Percentiles rank a stretch among this genome's conserved stretches.
Evolutionary conservation across 1,140 invertebrate species (phyloP).

Genomic region (Drosophila neocordata): DNA sequence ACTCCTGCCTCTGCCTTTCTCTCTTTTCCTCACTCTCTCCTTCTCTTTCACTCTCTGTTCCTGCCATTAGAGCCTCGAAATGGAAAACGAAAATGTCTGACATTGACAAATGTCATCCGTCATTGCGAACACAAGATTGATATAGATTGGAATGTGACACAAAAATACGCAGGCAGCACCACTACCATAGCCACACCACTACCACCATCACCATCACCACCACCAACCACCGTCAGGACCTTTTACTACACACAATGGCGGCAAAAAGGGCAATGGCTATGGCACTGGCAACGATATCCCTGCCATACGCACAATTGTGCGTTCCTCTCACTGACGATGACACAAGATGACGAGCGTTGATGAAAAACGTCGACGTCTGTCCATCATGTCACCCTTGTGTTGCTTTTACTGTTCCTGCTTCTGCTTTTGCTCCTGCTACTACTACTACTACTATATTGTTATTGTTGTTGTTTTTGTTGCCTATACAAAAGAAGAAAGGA

Average conservation of each 20-base stretch:
- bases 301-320: constrained; percentile 45
- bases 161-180: constrained; percentile 74
- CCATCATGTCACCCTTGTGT: constrained; percentile 78
- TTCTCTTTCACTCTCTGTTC: constrained; percentile 19
- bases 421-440: neutral
- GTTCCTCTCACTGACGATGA: constrained; percentile 65
- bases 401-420: neutral
- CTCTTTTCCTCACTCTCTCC: too few relatives aligned
- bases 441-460: too few relatives aligned
- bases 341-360: constrained; percentile 80
- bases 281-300: constrained; percentile 15
- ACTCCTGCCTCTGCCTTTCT: constrained; percentile 15
- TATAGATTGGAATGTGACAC: constrained; percentile 83
- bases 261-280: constrained; percentile 30
- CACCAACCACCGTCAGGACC: constrained; percentile 49
- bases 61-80: constrained; percentile 77
- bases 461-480: neutral
- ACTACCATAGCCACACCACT: constrained; percentile 63
- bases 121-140: constrained; percentile 83
- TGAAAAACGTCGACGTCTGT: constrained; percentile 80
- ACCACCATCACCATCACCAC: constrained; percentile 32
- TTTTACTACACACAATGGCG: constrained; percentile 44
- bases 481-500: constrained; percentile 33
- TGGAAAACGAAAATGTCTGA: constrained; percentile 83
- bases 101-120: constrained; percentile 83